These are phyloP conservation scores for Coptodon rendalli DNA, from an alignment of 2,113 vertebrate genomes.

Conservation along the genomic window DNA sequence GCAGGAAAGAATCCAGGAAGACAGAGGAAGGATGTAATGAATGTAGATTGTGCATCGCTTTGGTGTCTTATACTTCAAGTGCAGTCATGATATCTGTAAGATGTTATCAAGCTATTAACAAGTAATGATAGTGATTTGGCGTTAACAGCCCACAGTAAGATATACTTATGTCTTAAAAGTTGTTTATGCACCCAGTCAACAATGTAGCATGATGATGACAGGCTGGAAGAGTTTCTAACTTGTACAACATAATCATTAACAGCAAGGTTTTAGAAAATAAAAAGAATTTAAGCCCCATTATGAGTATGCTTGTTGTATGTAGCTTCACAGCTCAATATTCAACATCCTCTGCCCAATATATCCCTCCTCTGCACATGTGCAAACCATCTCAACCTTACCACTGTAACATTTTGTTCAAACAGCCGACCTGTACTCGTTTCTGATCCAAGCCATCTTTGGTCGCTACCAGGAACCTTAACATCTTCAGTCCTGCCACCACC, in stretches of 20 bases:
- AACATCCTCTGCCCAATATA: not conserved
- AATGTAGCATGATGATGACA: not conserved
- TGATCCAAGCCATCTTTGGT: not conserved
- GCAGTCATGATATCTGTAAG: not conserved
- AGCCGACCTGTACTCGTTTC: not conserved
- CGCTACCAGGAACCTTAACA: not conserved
- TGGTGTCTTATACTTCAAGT: not conserved
- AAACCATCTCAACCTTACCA: not conserved
- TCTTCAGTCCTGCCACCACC: not conserved
- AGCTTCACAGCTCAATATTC: not conserved
- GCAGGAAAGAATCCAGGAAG: conserved; percentile 13
- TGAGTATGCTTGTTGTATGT: not conserved
- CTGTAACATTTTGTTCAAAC: not conserved
- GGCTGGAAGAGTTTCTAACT: not conserved
- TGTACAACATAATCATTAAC: not conserved
- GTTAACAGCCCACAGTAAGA: not conserved
- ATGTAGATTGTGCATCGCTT: not conserved
- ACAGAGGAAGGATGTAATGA: not conserved
- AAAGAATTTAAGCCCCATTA: not conserved
- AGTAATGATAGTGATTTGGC: not conserved
- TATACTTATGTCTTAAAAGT: not conserved
- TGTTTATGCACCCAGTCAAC: not conserved
- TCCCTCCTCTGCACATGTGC: not conserved
- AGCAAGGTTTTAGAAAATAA: not conserved
- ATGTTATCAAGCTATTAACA: not conserved